Percentiles rank a stretch among this genome's conserved stretches.
phyloP scores from a whole-genome alignment of 1,140 invertebrate species.

The Zaprionus taronus region DNA sequence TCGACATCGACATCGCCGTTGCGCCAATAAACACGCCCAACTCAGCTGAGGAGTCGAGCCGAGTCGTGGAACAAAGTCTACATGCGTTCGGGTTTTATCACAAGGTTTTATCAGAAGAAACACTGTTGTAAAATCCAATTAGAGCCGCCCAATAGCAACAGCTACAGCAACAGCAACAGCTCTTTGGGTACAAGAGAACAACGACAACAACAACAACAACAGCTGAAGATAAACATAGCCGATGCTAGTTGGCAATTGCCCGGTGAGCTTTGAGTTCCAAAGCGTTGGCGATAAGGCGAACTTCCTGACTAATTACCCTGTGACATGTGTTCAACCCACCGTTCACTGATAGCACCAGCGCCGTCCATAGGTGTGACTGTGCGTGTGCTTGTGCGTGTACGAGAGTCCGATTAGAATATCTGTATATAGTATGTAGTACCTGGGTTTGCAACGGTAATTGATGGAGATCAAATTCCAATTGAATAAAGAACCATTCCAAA shows the following conservation, averaged over 20 bases:
- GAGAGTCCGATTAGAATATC: slow-evolving; percentile 54
- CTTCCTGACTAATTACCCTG: slow-evolving; percentile 62
- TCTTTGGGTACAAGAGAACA: slow-evolving; percentile 7
- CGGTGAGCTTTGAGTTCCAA: slow-evolving; percentile 13
- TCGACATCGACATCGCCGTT: slow-evolving; percentile 16
- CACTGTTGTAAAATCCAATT: slow-evolving; percentile 53
- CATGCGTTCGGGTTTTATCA: slow-evolving; percentile 51
- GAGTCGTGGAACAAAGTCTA: slow-evolving; percentile 61
- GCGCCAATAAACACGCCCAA: slow-evolving; percentile 30
- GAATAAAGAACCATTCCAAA: slow-evolving; percentile 10
- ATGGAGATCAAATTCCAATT: slow-evolving; percentile 73
- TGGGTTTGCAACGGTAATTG: slow-evolving; percentile 48
- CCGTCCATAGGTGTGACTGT: not conserved
- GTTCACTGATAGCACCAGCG: slow-evolving; percentile 38
- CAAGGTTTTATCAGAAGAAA: slow-evolving; percentile 60
- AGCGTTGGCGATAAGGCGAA: slow-evolving; percentile 44
- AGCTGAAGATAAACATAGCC: slow-evolving; percentile 1
- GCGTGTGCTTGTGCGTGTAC: slow-evolving; percentile 9
- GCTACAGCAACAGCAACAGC: no score
- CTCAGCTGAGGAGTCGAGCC: not conserved
- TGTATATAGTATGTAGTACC: slow-evolving; percentile 9
- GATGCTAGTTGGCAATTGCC: slow-evolving; percentile 1
- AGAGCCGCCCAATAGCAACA: slow-evolving; percentile 11
- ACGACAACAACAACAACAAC: not conserved
- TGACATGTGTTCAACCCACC: slow-evolving; percentile 53